Percentiles rank a stretch among this genome's conserved stretches.
Evolutionary conservation across 1,140 invertebrate species (phyloP).

Genomic region (Pygmarrhopalites habei): DNA sequence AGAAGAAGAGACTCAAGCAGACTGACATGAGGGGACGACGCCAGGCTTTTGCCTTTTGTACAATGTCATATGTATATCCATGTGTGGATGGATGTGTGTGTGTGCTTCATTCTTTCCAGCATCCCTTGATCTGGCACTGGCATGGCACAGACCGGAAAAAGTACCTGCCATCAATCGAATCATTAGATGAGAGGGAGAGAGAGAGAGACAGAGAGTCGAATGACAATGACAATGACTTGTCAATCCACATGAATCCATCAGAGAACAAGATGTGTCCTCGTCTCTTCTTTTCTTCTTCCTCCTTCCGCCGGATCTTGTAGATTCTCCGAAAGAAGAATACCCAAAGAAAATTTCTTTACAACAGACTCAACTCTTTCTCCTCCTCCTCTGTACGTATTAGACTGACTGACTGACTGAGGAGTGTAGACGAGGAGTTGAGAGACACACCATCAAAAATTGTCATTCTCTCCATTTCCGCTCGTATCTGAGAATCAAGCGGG

Average conservation of each 20-base stretch:
- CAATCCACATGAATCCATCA: conserved; percentile 14
- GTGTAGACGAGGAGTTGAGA: too few species aligned
- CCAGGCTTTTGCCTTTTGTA: neutral
- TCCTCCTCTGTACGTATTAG: too few species aligned
- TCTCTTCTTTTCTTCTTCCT: neutral
- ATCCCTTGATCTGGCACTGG: neutral
- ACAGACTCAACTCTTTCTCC: neutral
- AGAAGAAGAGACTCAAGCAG: too few species aligned
- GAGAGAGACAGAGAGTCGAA: too few species aligned
- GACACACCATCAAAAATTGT: neutral
- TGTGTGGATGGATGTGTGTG: neutral
- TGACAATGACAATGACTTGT: conserved; percentile 13
- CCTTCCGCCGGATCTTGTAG: too few species aligned
- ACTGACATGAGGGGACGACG: neutral
- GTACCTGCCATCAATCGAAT: conserved; percentile 16
- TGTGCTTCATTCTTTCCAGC: too few species aligned
- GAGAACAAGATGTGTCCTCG: too few species aligned
- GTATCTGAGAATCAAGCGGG: neutral
- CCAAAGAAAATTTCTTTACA: too few species aligned
- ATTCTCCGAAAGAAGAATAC: too few species aligned
- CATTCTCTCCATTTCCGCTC: conserved; percentile 7
- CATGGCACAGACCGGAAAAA: conserved; percentile 1
- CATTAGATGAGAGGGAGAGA: too few species aligned
- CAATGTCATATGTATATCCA: neutral
- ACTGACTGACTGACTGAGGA: too few species aligned